Evolutionary conservation across 2,888 invertebrate species (phyloP), one percentile per base, ranked within the genome.

Genomic region (Brachyptera putata): DNA sequence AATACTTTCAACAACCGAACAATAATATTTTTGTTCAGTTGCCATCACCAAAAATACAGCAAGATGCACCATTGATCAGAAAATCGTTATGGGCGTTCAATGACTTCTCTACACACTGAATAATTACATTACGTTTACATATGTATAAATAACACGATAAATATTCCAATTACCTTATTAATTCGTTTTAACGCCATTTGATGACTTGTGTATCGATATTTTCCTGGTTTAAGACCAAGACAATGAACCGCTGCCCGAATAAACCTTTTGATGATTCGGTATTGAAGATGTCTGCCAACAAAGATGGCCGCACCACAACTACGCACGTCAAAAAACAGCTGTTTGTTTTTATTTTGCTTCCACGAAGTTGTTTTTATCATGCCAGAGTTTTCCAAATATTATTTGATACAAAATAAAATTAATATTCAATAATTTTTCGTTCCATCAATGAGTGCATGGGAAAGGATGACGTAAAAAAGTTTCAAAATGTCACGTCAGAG

Each of bases 181-280:
- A 92, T 92, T 89, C 92, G 88, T 88, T 92, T 92, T 89, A 92
- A 89, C 86, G 92, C 92, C 92, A 92, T 92, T 75, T 73, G 75
- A 72, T 70, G 43, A 11, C 43, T 18, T 43, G 16, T 43, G 11
- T 21, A 21, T 16, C 3, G 7, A 43, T 43, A 43, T 43, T 43
- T 43, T 21, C 43, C 21, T 14, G 43, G 16, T 18, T 4, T 18
- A 16, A 21, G 9, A 43, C 43, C 43, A 43, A 21, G 21, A 11
- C 11, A 43, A 18, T 16, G 21, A 18, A 43, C 18, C 43, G 18
- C 43, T 43, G 11, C 18, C 43, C 43, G 18, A 43, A 43, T 18
- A 16, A 21, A 16, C 18, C 43, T 43, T 43, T n/a, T n/a, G n/a
- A n/a, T 21, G 43, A 43, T 43, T 43, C 11, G 16, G 43, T 43